A percentile compares a stretch with the other conserved stretches of the same genome.
These are phyloP conservation scores for Pseudanteris insignis DNA, from an alignment of 2,888 invertebrate species.

Conservation along the genomic window DNA sequence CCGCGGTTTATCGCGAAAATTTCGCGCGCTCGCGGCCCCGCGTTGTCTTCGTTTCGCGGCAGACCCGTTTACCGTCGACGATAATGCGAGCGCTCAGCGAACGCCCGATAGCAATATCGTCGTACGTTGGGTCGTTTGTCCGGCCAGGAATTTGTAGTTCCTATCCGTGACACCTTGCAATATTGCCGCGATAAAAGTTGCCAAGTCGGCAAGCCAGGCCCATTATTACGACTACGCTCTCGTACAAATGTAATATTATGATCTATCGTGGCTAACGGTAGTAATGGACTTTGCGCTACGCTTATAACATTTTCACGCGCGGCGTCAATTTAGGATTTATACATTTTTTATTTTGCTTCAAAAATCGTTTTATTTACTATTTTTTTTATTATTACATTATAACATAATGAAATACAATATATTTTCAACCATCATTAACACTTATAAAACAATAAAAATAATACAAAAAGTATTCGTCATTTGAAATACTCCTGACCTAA, in stretches of 20 bases:
- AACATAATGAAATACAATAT: no score
- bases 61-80: conserved; percentile 20
- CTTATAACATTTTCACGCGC: no score
- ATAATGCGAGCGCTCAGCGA: conserved; percentile 24
- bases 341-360: no score
- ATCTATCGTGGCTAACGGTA: conserved; percentile 41
- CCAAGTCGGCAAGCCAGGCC: conserved; percentile 31
- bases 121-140: conserved; percentile 39
- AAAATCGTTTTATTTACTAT: no score
- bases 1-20: conserved; percentile 15
- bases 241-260: conserved; percentile 44
- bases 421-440: no score
- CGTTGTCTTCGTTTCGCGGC: conserved; percentile 20
- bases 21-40: no score
- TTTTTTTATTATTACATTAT: no score
- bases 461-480: no score
- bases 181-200: conserved; percentile 43
- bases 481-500: no score
- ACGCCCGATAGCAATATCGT: conserved; percentile 34
- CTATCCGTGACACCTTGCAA: conserved; percentile 41
- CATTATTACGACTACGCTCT: conserved; percentile 27
- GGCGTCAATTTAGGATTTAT: no score
- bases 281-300: conserved; percentile 44
- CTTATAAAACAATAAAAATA: no score
- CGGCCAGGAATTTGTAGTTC: conserved; percentile 25